phyloP scores from a whole-genome alignment of 2,797 vertebrate species.

The Semotilus atromaculatus region DNA sequence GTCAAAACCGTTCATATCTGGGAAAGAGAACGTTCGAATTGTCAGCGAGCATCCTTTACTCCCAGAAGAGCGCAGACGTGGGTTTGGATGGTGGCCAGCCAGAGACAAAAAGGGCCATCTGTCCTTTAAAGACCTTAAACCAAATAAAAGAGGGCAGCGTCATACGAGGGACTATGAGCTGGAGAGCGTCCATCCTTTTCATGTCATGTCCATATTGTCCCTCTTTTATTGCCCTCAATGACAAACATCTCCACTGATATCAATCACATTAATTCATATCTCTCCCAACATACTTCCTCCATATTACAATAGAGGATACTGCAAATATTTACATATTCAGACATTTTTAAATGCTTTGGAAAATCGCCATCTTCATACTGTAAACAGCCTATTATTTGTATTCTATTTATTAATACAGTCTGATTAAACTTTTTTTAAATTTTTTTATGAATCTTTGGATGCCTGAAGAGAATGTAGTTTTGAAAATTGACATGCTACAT shows the following conservation, averaged over 20 bases:
- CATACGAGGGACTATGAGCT: slow-evolving; percentile 5
- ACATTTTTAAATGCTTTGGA: slow-evolving; percentile 32
- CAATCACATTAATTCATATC: slow-evolving; percentile 14
- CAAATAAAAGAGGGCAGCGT: slow-evolving; percentile 42
- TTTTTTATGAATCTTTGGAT: slow-evolving; percentile 35
- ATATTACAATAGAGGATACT: slow-evolving; percentile 4
- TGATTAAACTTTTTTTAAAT: background rate
- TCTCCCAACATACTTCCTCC: slow-evolving; percentile 11
- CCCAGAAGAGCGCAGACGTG: slow-evolving; percentile 46
- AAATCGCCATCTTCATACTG: slow-evolving; percentile 2
- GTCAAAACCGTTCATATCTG: slow-evolving; percentile 39
- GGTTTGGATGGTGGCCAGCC: slow-evolving; percentile 49
- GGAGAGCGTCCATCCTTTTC: slow-evolving; percentile 13
- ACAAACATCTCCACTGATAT: slow-evolving; percentile 22
- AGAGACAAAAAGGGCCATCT: slow-evolving; percentile 57
- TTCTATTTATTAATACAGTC: background rate
- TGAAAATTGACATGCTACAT: slow-evolving; percentile 13
- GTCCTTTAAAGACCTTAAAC: slow-evolving; percentile 45
- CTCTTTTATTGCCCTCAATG: slow-evolving; percentile 14
- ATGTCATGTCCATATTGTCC: slow-evolving; percentile 15
- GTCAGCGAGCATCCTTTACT: slow-evolving; percentile 44
- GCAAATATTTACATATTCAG: slow-evolving; percentile 39
- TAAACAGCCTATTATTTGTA: slow-evolving; percentile 4
- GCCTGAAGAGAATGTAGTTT: background rate
- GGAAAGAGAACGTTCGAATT: slow-evolving; percentile 25